A percentile compares a stretch with the other conserved stretches of the same genome.
Evolutionary conservation across 2,113 vertebrate genomes (phyloP).

Genomic region (Calypte anna): DNA sequence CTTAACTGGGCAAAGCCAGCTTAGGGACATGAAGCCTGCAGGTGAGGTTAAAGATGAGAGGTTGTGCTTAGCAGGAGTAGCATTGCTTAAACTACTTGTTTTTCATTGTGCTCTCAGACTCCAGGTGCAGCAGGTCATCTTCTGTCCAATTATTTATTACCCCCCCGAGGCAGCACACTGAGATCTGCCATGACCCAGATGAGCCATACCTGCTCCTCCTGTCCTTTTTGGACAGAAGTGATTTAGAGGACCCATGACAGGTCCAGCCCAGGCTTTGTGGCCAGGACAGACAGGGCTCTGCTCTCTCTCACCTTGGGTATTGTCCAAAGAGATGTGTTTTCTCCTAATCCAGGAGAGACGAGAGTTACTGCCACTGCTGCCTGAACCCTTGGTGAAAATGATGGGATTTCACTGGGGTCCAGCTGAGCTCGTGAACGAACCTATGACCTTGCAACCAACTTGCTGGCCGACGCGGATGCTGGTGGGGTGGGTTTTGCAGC

Average conservation of each 20-base stretch:
- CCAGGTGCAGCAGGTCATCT: background rate
- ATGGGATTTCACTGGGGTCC: background rate
- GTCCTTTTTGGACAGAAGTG: background rate
- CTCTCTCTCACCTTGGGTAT: background rate
- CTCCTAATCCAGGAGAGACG: background rate
- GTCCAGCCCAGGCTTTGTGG: background rate
- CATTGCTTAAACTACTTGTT: background rate
- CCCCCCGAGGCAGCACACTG: background rate
- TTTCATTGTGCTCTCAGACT: background rate
- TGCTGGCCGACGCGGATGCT: background rate
- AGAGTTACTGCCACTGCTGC: background rate
- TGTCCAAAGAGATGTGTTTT: background rate
- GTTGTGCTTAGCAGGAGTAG: background rate
- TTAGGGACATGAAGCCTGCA: rapidly evolving
- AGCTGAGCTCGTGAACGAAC: background rate
- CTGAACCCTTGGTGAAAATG: background rate
- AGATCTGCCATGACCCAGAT: background rate
- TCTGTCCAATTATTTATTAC: background rate
- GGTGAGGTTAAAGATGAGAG: background rate
- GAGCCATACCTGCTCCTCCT: background rate
- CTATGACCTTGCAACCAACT: background rate
- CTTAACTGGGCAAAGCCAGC: background rate
- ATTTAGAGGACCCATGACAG: background rate
- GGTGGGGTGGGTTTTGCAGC: background rate
- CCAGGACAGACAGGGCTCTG: rapidly evolving